Evolutionary conservation across 2,888 invertebrate genomes (phyloP).

Genomic region (Homarus gammarus): DNA sequence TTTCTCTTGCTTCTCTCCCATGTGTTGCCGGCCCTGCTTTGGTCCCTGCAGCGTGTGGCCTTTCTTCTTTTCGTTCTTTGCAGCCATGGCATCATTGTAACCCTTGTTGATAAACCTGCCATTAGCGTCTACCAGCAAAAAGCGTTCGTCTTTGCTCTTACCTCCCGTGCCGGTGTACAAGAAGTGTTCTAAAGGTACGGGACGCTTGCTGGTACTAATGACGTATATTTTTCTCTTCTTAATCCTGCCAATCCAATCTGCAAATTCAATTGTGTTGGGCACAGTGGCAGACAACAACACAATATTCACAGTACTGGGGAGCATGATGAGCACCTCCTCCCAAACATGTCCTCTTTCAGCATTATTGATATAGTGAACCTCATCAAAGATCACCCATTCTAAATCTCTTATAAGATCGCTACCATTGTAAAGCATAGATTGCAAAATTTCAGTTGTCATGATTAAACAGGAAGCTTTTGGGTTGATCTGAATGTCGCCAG

Average conservation of each 20-base stretch:
- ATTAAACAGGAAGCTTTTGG: slow-evolving; percentile 95
- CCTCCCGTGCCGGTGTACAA: slow-evolving; percentile 90
- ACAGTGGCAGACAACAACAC: slow-evolving; percentile 99
- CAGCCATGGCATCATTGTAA: slow-evolving; percentile 80
- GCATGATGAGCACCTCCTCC: slow-evolving; percentile 98
- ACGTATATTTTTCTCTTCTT: slow-evolving; percentile 93
- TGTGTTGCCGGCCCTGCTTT: slow-evolving; percentile 61
- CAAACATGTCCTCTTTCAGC: slow-evolving; percentile 98
- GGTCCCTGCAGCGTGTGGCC: slow-evolving; percentile 64
- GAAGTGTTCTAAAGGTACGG: slow-evolving; percentile 96
- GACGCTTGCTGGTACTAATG: slow-evolving; percentile 94
- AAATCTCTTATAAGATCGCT: slow-evolving; percentile 97
- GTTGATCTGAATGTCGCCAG: slow-evolving; percentile 97
- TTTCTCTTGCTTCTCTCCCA: slow-evolving; percentile 85
- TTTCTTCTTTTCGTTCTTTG: slow-evolving; percentile 80
- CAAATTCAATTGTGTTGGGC: slow-evolving; percentile 97
- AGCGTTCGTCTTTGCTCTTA: slow-evolving; percentile 84
- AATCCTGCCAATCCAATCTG: slow-evolving; percentile 93
- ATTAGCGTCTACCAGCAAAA: slow-evolving; percentile 88
- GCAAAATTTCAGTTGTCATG: slow-evolving; percentile 99
- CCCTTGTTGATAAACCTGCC: slow-evolving; percentile 86
- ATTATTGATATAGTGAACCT: slow-evolving; percentile 99
- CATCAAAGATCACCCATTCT: slow-evolving; percentile 99
- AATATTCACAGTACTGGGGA: slow-evolving; percentile 96
- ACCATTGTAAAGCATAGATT: slow-evolving; percentile 96